These are phyloP conservation scores for Vireo altiloquus DNA, from an alignment of 2,113 vertebrate species.

Conservation along the genomic window DNA sequence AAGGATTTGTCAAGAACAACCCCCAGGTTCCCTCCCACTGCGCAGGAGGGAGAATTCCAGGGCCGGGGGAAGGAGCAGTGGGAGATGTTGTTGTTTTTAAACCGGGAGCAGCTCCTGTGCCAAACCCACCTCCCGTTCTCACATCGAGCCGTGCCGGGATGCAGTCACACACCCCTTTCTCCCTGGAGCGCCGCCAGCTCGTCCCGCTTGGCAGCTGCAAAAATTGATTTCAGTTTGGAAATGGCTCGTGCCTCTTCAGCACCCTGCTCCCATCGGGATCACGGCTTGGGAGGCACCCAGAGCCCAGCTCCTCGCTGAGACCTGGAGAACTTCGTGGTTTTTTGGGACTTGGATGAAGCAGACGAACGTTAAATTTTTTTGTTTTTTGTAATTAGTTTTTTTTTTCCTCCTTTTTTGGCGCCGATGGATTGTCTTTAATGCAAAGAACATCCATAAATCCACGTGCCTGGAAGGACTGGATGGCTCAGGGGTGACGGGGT, in stretches of 20 bases:
- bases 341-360: neutral
- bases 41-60: conserved; percentile 38
- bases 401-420: neutral
- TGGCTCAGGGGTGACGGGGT: neutral
- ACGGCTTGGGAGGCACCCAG: neutral
- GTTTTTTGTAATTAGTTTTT: neutral
- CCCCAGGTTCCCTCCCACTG: conserved; percentile 34
- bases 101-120: conserved; percentile 36
- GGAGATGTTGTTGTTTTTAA: conserved; percentile 60
- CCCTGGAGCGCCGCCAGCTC: conserved; percentile 66
- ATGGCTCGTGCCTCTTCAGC: conserved; percentile 46
- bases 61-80: conserved; percentile 39
- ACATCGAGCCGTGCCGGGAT: conserved; percentile 43
- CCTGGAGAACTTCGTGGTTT: neutral
- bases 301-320: neutral
- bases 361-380: neutral
- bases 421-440: neutral
- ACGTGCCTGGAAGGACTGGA: neutral
- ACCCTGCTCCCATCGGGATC: neutral
- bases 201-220: conserved; percentile 55
- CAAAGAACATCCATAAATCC: neutral
- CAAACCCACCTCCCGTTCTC: conserved; percentile 71
- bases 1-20: conserved; percentile 23
- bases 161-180: conserved; percentile 63
- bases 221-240: conserved; percentile 68